Conservation (phyloP, 1,140 invertebrate genomes). For the Aethina tumida region DNA sequence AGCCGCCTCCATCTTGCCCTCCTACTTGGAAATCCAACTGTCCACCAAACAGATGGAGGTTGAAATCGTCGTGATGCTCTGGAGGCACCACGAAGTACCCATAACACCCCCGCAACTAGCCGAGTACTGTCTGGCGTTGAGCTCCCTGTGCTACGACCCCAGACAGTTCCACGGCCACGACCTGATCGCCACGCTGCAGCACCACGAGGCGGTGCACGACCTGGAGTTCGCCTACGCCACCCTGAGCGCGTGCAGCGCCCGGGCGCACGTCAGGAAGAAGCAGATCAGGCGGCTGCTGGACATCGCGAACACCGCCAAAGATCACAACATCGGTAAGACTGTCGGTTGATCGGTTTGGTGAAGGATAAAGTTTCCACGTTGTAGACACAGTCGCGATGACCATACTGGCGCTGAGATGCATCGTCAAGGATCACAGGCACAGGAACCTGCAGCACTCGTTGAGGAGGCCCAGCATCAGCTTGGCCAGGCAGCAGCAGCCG, state of each 20-base stretch:
- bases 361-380: constrained; percentile 15
- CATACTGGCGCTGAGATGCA: constrained; percentile 69
- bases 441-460: constrained; percentile 68
- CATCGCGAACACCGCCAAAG: constrained; percentile 63
- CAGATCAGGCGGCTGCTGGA: constrained; percentile 66
- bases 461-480: constrained; percentile 56
- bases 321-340: constrained; percentile 58
- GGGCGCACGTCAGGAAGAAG: constrained; percentile 68
- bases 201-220: constrained; percentile 47
- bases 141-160: constrained; percentile 69
- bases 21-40: constrained; percentile 58
- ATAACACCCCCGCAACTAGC: constrained; percentile 64
- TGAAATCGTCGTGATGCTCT: constrained; percentile 68
- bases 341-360: no score
- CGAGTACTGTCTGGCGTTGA: constrained; percentile 63
- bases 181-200: constrained; percentile 45
- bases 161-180: constrained; percentile 74
- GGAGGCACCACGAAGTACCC: constrained; percentile 62
- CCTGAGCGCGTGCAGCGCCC: constrained; percentile 62
- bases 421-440: constrained; percentile 73
- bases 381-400: constrained; percentile 75
- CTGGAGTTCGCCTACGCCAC: constrained; percentile 58
- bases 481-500: constrained; percentile 64
- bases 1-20: constrained; percentile 39
- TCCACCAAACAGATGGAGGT: constrained; percentile 75